Evolutionary conservation across 1,140 invertebrate genomes (phyloP).

Genomic region (Hylyphantes graminicola): DNA sequence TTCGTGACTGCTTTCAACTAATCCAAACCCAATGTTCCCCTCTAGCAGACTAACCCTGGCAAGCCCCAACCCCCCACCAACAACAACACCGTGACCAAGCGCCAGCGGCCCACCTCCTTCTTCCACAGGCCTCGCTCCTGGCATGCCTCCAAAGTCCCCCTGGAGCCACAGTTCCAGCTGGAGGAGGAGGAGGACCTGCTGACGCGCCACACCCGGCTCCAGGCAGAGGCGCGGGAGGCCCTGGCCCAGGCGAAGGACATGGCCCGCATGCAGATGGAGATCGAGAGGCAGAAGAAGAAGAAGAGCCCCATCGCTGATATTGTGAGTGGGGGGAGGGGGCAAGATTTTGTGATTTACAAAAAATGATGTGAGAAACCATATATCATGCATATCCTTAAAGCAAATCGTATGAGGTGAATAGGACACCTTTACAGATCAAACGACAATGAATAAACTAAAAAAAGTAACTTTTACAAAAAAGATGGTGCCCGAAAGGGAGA

Average conservation of each 20-base stretch:
- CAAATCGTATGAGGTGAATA: too few relatives aligned
- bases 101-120: constrained; percentile 60
- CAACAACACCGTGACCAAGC: constrained; percentile 37
- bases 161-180: background rate
- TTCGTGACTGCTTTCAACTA: too few relatives aligned
- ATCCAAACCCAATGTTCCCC: background rate
- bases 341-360: too few relatives aligned
- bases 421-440: too few relatives aligned
- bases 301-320: constrained; percentile 88
- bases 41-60: constrained; percentile 4
- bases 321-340: constrained; percentile 70
- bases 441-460: too few relatives aligned
- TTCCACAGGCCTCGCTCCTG: constrained; percentile 57
- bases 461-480: too few relatives aligned
- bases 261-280: constrained; percentile 93
- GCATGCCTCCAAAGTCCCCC: constrained; percentile 40
- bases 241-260: constrained; percentile 91
- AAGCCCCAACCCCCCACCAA: constrained; percentile 23
- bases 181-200: constrained; percentile 59
- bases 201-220: constrained; percentile 71
- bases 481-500: too few relatives aligned
- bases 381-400: too few relatives aligned
- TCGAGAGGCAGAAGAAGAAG: constrained; percentile 82
- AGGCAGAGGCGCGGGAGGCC: constrained; percentile 89
- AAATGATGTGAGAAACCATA: too few relatives aligned